Evolutionary conservation across 2,113 vertebrate genomes (phyloP), one percentile per base, ranked within the genome.

Genomic region (Tetraodon nigroviridis): DNA sequence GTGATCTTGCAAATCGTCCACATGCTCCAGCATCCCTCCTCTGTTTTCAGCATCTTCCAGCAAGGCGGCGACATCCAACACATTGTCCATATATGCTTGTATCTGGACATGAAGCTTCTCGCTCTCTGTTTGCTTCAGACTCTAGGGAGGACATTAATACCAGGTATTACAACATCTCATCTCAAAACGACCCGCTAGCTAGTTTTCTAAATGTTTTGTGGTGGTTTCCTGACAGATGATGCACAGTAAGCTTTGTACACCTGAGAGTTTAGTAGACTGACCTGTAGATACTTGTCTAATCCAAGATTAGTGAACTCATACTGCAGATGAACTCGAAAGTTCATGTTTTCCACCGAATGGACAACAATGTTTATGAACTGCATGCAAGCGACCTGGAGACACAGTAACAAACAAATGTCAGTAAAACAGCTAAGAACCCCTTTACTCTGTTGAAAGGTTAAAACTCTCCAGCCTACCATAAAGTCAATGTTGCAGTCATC

Each of bases 281-380:
- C 97, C 89, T 97, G 92, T 57, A 99, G 87, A 79, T 95, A 96
- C 55, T 93, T 87, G 82, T 99, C 95, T 66, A 99, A 86, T 46
- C 93, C 92, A 46, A 94, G 91, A 55, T 95, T 91, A 10, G 95
- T 96, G 76, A 98, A 99, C 82, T 98, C 93, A 3, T 96, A 97
- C 81, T 99, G 97, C 42, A 99, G 87, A 75, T 95, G 95, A 64
- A 98, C 97, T 0, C 97, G 92, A 87, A 98, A 97, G 86, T 99
- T 99, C 97, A 98, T 99, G 89, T 99, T 95, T 87, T 99, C 95
- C 90, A 98, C 97, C 0, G 96, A 98, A 76, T 98, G 97, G 3
- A 99, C 97, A 80, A 99, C 97, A 0, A 99, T 99, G 89, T 99
- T 99, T 79, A 99, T 99, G 86, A 99, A 99, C 67, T 99, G 96